Evolutionary conservation across 2,113 vertebrate species (phyloP), one percentile per base, ranked within the genome.

Genomic region (Ia io): DNA sequence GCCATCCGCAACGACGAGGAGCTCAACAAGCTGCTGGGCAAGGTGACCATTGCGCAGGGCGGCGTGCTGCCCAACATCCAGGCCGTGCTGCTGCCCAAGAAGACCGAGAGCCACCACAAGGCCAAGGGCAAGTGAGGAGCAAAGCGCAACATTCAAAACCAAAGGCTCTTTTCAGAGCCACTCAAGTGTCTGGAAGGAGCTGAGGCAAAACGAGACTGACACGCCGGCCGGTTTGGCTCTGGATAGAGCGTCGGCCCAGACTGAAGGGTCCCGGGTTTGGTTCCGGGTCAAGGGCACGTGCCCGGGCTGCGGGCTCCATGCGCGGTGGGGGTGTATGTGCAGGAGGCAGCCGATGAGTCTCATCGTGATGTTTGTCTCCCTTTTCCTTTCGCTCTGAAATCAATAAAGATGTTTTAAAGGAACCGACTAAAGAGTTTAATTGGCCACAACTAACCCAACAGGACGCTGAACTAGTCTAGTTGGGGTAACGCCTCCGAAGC

Each of bases 141-240:
- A 37, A 37, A 37, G 37, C 37, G 37, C 4, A 37, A 4, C 37
- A 4, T 37, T 37, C 37, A 37, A 37, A 92, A 63, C 56, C 92
- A 80, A 92, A 91, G 49, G 59, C 56, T 88, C 94, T 89, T 79
- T 77, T 61, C 23, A 86, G 69, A 94, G 80, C 61, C 20, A n/a
- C 3, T 49, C 17, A 79, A 1, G 8, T 84, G 84, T 67, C 76
- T n/a, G 30, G 56, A 65, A 84, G 77, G n/a, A n/a, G 59, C 9
- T 70, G 17, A 18, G 14, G 11, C 3, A 30, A 5, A 44, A 1
- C 1, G 28, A 51, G 5, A 32, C 13, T 7, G 35, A 44, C 14
- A 6, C 9, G 28, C 18, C 20, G 49, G 49, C 49, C 49, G 49
- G 14, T 49, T 14, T 16, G 37, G 14, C 14, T 49, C 49, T 49